Evolutionary conservation across 2,113 vertebrate genomes (phyloP).

Genomic region (Pelobates fuscus): DNA sequence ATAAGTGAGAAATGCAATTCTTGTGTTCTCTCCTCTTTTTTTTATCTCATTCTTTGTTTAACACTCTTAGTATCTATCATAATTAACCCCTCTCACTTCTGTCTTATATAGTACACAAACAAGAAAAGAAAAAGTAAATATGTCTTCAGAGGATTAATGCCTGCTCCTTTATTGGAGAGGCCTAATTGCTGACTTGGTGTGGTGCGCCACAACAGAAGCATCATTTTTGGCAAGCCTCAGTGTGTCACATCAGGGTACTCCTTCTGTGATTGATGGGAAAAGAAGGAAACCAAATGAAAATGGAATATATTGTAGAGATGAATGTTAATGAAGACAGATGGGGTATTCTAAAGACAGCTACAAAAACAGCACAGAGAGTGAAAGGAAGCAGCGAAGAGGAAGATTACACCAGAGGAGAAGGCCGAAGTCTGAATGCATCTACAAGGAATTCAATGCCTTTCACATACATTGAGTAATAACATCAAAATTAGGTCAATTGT

Average conservation of each 20-base stretch:
- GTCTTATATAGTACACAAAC: neutral
- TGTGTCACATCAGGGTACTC: neutral
- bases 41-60: conserved; percentile 12
- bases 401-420: conserved; percentile 5
- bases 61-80: conserved; percentile 5
- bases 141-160: conserved; percentile 15
- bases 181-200: neutral
- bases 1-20: conserved; percentile 33
- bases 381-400: neutral
- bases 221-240: no score
- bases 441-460: neutral
- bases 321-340: neutral
- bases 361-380: conserved; percentile 2
- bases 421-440: neutral
- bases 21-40: conserved; percentile 13
- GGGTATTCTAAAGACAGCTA: neutral
- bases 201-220: no score
- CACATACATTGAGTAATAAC: neutral
- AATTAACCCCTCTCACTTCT: neutral
- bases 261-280: neutral
- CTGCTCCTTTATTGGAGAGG: neutral
- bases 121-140: neutral
- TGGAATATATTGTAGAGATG: neutral
- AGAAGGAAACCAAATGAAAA: neutral
- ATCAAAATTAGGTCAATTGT: no score